These are phyloP conservation scores for Sparidentex hasta DNA, from an alignment of 2,797 vertebrate species.

Conservation along the genomic window DNA sequence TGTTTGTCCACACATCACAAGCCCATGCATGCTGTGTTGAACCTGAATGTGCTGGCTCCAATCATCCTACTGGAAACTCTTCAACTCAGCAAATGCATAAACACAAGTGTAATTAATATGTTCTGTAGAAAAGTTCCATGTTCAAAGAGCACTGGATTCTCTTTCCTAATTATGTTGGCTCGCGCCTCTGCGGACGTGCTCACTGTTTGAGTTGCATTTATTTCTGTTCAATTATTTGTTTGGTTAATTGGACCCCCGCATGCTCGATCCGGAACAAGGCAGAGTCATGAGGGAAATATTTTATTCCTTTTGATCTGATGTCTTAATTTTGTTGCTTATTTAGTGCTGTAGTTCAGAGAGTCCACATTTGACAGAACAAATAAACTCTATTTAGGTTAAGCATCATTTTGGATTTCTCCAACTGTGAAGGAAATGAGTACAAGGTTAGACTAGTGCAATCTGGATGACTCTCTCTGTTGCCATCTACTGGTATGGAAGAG, in stretches of 20 bases:
- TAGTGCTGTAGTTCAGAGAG: constrained; percentile 74
- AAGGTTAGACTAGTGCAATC: constrained; percentile 54
- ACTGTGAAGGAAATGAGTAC: constrained; percentile 74
- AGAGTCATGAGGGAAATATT: constrained; percentile 82
- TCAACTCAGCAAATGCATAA: constrained; percentile 74
- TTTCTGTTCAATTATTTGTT: constrained; percentile 88
- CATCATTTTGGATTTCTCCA: constrained; percentile 80
- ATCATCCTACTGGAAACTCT: constrained; percentile 65
- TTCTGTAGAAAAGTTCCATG: constrained; percentile 72
- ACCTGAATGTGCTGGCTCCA: constrained; percentile 44
- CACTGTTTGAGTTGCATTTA: constrained; percentile 81
- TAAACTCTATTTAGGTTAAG: constrained; percentile 85
- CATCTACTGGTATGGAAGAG: constrained; percentile 68
- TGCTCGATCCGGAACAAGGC: constrained; percentile 78
- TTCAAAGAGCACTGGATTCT: constrained; percentile 80
- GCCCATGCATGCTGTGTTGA: constrained; percentile 35
- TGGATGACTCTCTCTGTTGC: constrained; percentile 53
- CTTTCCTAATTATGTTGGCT: constrained; percentile 79
- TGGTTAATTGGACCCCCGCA: constrained; percentile 84
- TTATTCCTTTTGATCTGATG: constrained; percentile 86
- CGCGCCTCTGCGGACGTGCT: constrained; percentile 71
- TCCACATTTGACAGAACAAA: constrained; percentile 84
- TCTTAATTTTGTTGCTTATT: constrained; percentile 83
- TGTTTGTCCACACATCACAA: constrained; percentile 39
- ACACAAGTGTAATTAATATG: constrained; percentile 78